Conservation (phyloP, 2,113 vertebrate species). For the chimpanzee (Pan troglodytes) region NHGRI_mPanTro3-v2.1_pri NC_072410.2:64433501-64434000, state of each 20-base stretch:
- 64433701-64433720: neutral
- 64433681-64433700: neutral
- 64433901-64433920: neutral
- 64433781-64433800: neutral
- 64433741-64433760: neutral
- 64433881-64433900: neutral
- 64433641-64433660: neutral
- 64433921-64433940: neutral
- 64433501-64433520: neutral
- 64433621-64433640: neutral
- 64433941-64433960: neutral
- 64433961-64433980: neutral
- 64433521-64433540: neutral
- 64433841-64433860: neutral
- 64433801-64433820: neutral
- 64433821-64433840: neutral
- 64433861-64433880: neutral
- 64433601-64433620: neutral
- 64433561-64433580: neutral
- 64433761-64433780: neutral
- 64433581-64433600: neutral
- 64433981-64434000: neutral
- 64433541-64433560: neutral
- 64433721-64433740: neutral
- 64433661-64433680: neutral